Evolutionary conservation across 2,113 vertebrate species (phyloP), one percentile per base, ranked within the genome.

Genomic region (Talpa occidentalis): DNA sequence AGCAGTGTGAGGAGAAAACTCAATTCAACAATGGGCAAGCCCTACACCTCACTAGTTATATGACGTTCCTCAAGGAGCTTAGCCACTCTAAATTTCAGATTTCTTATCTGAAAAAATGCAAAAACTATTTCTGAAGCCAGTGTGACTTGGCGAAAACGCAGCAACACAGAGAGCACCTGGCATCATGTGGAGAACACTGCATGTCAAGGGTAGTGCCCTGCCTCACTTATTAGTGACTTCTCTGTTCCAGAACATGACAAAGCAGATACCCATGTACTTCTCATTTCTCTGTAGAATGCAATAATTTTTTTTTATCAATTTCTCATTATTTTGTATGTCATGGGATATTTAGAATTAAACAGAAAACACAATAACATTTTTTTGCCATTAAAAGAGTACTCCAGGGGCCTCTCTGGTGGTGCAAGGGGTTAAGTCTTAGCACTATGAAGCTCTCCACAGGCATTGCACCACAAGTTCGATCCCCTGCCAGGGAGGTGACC

Each of bases 151-250:
- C 44, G 11, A 92, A 16, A 83, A 64, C 26, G 26, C 90, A 69
- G 17, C 15, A 22, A 19, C 12, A 60, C 52, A 17, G 21, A 37
- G 2, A 70, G 2, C 9, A 37, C 6, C 19, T 28, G 17, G 1
- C 3, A 14, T 32, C 0, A 0, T 44, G 12, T 62, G 49, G 19
- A 24, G 42, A n/a, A 69, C 10, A n/a, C 17, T 5, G 6, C 6
- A 22, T 17, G 3, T 1, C 17, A 32, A 2, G 16, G 28, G 67
- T 79, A 15, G 12, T 47, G 59, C 8, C 30, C 10, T 42, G 35
- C 17, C 10, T 94, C 10, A 42, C 40, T 77, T 15, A 10, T 52
- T 3, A 40, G 11, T 2, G 24, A 64, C 15, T 5, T 85, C 66
- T 82, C 70, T 67, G 10, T 79, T 60, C 2, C 52, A 10, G 0